Conservation (phyloP, 1,140 invertebrate genomes). For the Meloidogyne hapla region DNA sequence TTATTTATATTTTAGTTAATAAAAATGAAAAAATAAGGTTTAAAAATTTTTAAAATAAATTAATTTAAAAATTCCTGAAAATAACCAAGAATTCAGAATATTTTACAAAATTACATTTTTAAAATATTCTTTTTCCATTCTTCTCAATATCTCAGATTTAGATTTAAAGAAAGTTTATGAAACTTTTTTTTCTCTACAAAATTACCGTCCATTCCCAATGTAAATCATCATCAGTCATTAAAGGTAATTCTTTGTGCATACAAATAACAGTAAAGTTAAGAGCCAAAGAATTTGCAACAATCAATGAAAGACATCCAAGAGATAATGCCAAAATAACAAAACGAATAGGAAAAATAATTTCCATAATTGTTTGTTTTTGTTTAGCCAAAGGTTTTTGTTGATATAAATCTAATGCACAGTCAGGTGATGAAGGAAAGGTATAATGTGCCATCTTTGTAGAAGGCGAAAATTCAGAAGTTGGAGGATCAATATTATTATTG, state of each 20-base stretch:
- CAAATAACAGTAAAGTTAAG: slow-evolving; percentile 25
- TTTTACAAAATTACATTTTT: too few relatives aligned
- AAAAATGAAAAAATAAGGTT: neutral
- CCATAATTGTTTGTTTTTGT: slow-evolving; percentile 1
- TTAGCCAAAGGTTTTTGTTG: slow-evolving; percentile 5
- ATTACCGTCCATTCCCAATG: neutral
- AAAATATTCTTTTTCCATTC: neutral
- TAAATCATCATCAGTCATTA: neutral
- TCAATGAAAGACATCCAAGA: neutral
- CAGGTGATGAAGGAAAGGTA: neutral
- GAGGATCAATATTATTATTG: neutral
- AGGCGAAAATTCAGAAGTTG: neutral
- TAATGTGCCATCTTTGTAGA: neutral
- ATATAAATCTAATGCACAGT: neutral
- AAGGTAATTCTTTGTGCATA: slow-evolving; percentile 10
- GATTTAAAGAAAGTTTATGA: too few relatives aligned
- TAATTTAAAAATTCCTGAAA: too few relatives aligned
- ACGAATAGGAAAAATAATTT: slow-evolving; percentile 7
- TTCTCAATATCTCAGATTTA: neutral
- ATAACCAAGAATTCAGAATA: too few relatives aligned
- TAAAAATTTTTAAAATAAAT: too few relatives aligned
- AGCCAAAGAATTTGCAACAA: slow-evolving; percentile 8
- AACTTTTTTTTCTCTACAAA: neutral
- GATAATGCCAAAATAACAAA: slow-evolving; percentile 7
- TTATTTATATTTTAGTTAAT: neutral